Base-by-base conservation (phyloP, 1,140 invertebrate genomes). In the Bacillus rossius region DNA sequence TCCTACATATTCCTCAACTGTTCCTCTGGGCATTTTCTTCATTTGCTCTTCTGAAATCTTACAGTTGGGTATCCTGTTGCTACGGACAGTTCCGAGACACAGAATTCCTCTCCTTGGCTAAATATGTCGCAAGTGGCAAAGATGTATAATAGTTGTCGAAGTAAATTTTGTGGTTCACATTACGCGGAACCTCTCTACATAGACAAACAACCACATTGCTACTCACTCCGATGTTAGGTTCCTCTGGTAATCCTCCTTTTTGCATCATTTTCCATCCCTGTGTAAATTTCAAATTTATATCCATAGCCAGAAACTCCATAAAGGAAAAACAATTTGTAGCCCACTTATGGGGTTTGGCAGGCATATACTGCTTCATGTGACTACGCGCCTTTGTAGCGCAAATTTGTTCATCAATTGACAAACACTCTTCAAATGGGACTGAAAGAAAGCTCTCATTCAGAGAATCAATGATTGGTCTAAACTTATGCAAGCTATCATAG, bases 91-190 rank as follows among this genome's bases (percentile, higher is more conserved):
- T 45, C 65, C 67, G 34, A 69, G 40, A n/a, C 48, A 43, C 8
- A 63, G 50, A 56, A 69, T 69, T 16, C 65, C 66, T 59, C n/a
- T 66, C 50, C 57, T 66, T 67, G n/a, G 61, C 57, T 19, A 69
- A 43, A 65, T 61, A 61, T 19, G 42, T 57, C 23, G 69, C 25
- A 10, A 71, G 38, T 42, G 19, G 57, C 14, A 67, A 25, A 53
- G 59, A 66, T 7, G 68, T 71, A 57, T 67, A 72, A 42, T 67
- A 73, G 55, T 73, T 73, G 38, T 71, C 67, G 61, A 70, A 69
- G 62, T 55, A 69, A 19, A 68, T 29, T 52, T 55, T 61, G 47
- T 64, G 68, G 55, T 69, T 51, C 8, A 5, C n/a, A 16, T 57
- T 10, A 41, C 40, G 5, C 43, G 63, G 63, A 16, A 63, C 53